phyloP scores from a whole-genome alignment of 2,888 invertebrate species.

The Chironomus riparius region DNA sequence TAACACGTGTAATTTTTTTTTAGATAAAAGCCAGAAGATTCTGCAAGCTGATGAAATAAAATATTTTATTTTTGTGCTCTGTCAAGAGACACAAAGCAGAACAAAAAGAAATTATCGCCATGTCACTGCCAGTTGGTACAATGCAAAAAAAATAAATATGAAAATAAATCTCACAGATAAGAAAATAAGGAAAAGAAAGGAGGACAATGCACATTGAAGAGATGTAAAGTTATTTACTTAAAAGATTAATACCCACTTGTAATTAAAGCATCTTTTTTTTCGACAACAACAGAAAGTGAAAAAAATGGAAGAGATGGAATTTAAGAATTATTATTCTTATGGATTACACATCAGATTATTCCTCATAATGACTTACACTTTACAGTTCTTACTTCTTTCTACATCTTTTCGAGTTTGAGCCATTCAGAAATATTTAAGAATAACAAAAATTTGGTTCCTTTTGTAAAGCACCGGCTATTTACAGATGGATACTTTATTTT shows the following conservation, averaged over 20 bases:
- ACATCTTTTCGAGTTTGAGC: background rate
- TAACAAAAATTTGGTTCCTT: too few relatives aligned
- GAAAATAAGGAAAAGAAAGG: too few relatives aligned
- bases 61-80: too few relatives aligned
- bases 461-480: too few relatives aligned
- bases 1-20: background rate
- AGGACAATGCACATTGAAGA: background rate
- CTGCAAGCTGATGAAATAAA: background rate
- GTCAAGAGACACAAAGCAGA: too few relatives aligned
- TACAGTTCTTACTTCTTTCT: background rate
- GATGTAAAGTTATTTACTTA: background rate
- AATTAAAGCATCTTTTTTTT: background rate
- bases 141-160: too few relatives aligned
- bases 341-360: background rate
- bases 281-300: too few relatives aligned
- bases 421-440: too few relatives aligned
- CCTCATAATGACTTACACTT: background rate
- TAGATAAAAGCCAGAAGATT: background rate
- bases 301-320: too few relatives aligned
- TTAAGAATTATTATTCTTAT: background rate
- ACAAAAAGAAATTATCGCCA: background rate
- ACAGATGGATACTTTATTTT: too few relatives aligned
- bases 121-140: background rate
- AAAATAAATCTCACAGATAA: too few relatives aligned
- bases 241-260: slow-evolving; percentile 6